phyloP scores from a whole-genome alignment of 2,797 vertebrate species.

The Rhodeus uyekii region DNA sequence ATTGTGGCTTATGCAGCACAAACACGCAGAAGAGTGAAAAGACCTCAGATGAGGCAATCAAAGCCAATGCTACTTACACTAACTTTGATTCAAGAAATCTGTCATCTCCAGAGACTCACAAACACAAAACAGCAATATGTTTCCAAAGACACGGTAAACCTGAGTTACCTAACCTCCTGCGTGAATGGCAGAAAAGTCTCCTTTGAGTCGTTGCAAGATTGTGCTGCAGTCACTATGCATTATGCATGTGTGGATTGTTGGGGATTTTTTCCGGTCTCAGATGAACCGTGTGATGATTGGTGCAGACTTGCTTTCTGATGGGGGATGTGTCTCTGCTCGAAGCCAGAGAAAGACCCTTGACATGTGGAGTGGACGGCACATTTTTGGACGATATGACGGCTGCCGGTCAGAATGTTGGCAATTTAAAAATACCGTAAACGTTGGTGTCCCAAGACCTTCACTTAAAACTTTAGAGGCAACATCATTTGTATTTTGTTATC shows the following conservation, averaged over 20 bases:
- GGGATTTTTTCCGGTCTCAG: conserved; percentile 50
- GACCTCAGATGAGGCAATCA: conserved; percentile 25
- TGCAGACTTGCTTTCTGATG: conserved; percentile 24
- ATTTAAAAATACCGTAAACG: not conserved
- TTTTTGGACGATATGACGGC: not conserved
- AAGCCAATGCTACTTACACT: conserved; percentile 6
- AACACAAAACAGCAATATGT: conserved; percentile 29
- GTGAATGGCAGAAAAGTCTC: conserved; percentile 15
- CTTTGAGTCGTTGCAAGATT: conserved; percentile 50
- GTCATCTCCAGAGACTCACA: conserved; percentile 28
- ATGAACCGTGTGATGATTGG: conserved; percentile 39
- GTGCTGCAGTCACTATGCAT: conserved; percentile 54
- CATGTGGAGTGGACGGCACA: not conserved
- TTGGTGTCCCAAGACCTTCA: not conserved
- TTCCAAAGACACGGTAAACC: conserved; percentile 13
- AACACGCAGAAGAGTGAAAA: conserved; percentile 32
- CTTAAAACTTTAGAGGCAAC: not conserved
- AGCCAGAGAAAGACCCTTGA: not conserved
- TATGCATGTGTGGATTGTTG: conserved; percentile 55
- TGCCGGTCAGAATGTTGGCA: not conserved
- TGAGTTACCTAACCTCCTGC: conserved; percentile 30
- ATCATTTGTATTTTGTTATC: not conserved
- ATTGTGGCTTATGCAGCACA: conserved; percentile 18
- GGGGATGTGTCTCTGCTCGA: not conserved
- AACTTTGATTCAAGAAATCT: conserved; percentile 38